A percentile compares a stretch with the other conserved stretches of the same genome.
Conservation (phyloP, 2,797 vertebrate species). For the Macroramphosus scolopax region DNA sequence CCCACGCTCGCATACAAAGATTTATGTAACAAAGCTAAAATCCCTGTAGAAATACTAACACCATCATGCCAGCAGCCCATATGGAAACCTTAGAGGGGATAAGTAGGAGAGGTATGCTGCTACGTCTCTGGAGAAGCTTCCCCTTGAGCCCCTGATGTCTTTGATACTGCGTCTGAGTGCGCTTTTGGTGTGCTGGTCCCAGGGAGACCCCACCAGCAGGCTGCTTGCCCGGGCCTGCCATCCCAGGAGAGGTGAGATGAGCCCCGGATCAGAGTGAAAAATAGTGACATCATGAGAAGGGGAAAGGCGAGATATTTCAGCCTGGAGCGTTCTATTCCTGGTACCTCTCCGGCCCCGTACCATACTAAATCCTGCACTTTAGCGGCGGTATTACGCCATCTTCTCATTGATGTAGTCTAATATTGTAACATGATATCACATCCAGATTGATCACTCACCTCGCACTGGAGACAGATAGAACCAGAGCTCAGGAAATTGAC, state of each 20-base stretch:
- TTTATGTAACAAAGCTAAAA: conserved; percentile 60
- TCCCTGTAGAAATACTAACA: conserved; percentile 43
- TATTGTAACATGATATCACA: conserved; percentile 56
- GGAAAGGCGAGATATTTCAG: conserved; percentile 12
- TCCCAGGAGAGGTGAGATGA: conserved; percentile 38
- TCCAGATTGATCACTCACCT: conserved; percentile 55
- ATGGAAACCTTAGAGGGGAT: conserved; percentile 44
- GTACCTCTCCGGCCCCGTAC: conserved; percentile 9
- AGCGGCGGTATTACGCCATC: conserved; percentile 15
- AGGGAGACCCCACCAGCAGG: conserved; percentile 44
- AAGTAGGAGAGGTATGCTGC: conserved; percentile 29
- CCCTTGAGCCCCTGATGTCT: conserved; percentile 25
- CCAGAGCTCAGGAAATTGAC: conserved; percentile 68
- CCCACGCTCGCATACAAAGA: conserved; percentile 44
- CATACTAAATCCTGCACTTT: conserved; percentile 31
- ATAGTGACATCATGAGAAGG: conserved; percentile 10
- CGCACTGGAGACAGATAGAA: conserved; percentile 54
- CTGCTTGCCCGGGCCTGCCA: conserved; percentile 32
- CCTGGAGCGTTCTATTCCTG: conserved; percentile 23
- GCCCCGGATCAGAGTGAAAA: conserved; percentile 21
- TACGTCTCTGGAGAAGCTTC: conserved; percentile 29
- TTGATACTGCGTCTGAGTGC: conserved; percentile 37
- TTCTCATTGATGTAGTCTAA: conserved; percentile 40
- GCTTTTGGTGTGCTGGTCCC: conserved; percentile 29
- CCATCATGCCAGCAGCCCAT: conserved; percentile 33